Evolutionary conservation across 2,888 invertebrate genomes (phyloP).

Genomic region (Scaptomyza flava): DNA sequence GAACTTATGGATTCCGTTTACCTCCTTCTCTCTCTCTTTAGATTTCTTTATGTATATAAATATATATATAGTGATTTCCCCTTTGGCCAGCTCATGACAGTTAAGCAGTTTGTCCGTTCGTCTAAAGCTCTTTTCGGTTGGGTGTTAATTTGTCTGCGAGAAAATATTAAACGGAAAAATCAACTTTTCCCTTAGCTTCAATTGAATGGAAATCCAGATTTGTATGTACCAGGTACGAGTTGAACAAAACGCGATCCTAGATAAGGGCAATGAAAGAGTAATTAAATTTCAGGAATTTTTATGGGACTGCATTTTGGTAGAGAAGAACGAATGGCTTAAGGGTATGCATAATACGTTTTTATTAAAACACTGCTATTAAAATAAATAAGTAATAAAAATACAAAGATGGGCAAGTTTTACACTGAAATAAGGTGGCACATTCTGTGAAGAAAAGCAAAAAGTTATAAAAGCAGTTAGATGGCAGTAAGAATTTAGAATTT

Average conservation of each 20-base stretch:
- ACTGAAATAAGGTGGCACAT: neutral
- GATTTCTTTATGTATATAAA: neutral
- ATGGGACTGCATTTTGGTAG: neutral
- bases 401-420: neutral
- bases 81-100: conserved; percentile 25
- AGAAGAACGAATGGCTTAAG: neutral
- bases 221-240: neutral
- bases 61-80: neutral
- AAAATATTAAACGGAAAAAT: conserved; percentile 67
- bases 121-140: conserved; percentile 57
- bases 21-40: neutral
- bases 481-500: neutral
- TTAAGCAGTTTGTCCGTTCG: conserved; percentile 51
- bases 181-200: conserved; percentile 64
- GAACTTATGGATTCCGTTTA: conserved; percentile 76
- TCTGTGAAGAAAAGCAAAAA: neutral
- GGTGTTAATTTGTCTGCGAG: conserved; percentile 74
- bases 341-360: neutral
- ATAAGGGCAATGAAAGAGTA: conserved; percentile 57
- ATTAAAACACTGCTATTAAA: neutral
- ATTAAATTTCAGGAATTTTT: conserved; percentile 63
- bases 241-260: conserved; percentile 11
- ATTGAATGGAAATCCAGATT: conserved; percentile 43
- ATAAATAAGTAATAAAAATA: neutral
- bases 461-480: neutral